phyloP scores from a whole-genome alignment of 2,888 invertebrate genomes.

The Ariolimax columbianus region DNA sequence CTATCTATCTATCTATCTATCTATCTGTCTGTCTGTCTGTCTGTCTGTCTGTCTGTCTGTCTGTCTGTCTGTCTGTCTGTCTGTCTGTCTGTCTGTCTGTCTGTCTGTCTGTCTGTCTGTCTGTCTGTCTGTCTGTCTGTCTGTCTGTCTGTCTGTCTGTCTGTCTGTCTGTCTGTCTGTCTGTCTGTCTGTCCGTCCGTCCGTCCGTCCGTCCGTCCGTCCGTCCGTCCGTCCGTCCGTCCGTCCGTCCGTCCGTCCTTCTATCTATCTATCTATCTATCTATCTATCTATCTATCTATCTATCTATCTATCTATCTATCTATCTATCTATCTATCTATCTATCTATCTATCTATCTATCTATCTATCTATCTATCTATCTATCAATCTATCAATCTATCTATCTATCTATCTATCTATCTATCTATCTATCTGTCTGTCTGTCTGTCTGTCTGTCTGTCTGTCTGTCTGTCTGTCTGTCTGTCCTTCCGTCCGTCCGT shows the following conservation, averaged over 20 bases:
- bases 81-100: slow-evolving; percentile 7
- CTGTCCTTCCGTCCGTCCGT: no score
- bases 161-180: neutral
- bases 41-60: neutral
- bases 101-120: neutral
- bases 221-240: neutral
- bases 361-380: neutral
- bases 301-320: neutral
- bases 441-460: neutral
- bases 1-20: slow-evolving; percentile 1
- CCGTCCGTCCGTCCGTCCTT: neutral
- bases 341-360: neutral
- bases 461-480: neutral
- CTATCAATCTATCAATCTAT: no score
- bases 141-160: neutral
- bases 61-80: slow-evolving; percentile 4
- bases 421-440: no score
- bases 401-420: no score
- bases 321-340: neutral
- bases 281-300: neutral
- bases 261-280: neutral
- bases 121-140: slow-evolving; percentile 7
- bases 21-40: neutral
- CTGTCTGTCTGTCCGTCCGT: neutral
- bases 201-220: neutral